A percentile compares a stretch with the other conserved stretches of the same genome.
Evolutionary conservation across 2,797 vertebrate species (phyloP).

Genomic region (Hyperoplus immaculatus): DNA sequence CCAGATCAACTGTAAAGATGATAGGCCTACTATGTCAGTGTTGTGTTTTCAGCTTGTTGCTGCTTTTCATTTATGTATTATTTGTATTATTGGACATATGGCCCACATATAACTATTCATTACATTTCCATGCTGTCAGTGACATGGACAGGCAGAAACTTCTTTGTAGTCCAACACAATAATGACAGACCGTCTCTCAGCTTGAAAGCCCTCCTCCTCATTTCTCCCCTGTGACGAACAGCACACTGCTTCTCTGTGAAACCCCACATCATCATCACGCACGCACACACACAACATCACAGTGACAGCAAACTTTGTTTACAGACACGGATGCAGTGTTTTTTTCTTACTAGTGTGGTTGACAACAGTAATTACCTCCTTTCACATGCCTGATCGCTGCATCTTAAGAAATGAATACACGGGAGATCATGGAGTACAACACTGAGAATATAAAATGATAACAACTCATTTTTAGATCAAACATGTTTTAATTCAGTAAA

Average conservation of each 20-base stretch:
- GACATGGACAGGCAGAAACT: conserved; percentile 1
- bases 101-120: neutral
- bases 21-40: neutral
- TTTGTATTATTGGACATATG: neutral
- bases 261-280: conserved; percentile 9
- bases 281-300: neutral
- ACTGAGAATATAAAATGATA: neutral
- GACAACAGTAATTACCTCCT: conserved; percentile 50
- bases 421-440: fast-evolving
- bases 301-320: conserved; percentile 3
- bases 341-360: neutral
- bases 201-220: conserved; percentile 39
- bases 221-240: conserved; percentile 27
- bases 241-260: neutral
- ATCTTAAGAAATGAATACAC: neutral
- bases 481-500: conserved; percentile 70
- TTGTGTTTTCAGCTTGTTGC: neutral
- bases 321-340: neutral
- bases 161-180: neutral
- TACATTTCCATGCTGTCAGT: neutral
- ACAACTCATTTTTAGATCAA: conserved; percentile 43
- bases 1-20: neutral
- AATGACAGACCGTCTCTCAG: conserved; percentile 16
- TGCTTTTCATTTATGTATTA: too few species aligned
- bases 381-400: neutral